phyloP scores from a whole-genome alignment of 2,888 invertebrate species.

The Polyommatus iphigenia region DNA sequence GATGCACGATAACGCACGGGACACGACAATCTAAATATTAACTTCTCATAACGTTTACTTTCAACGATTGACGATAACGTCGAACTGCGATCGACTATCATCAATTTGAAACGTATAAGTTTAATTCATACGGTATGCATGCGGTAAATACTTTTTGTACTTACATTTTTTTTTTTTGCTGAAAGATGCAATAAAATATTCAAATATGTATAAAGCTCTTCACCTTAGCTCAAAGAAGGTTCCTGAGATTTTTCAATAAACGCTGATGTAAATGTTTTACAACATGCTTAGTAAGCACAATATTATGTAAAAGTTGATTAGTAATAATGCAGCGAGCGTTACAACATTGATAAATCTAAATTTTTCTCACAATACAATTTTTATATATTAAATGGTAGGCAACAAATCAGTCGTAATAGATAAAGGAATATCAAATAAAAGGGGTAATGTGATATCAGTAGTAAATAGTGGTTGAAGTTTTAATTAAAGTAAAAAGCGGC shows the following conservation, averaged over 20 bases:
- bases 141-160: background rate
- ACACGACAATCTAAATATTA: constrained; percentile 27
- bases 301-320: no score
- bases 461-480: constrained; percentile 29
- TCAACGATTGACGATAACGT: background rate
- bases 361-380: background rate
- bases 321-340: no score
- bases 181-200: no score
- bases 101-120: background rate
- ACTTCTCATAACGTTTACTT: constrained; percentile 14
- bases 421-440: background rate
- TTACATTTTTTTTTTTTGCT: background rate
- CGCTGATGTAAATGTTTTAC: background rate
- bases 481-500: constrained; percentile 37
- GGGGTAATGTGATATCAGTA: constrained; percentile 22
- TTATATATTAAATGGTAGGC: background rate
- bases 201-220: no score
- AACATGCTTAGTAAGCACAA: background rate
- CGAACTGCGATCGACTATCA: background rate
- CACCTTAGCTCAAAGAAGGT: no score
- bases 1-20: constrained; percentile 19
- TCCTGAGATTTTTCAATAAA: no score
- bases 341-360: no score
- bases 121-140: background rate
- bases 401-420: background rate